Evolutionary conservation across 2,888 invertebrate species (phyloP).

Genomic region (Pinctada fucata): DNA sequence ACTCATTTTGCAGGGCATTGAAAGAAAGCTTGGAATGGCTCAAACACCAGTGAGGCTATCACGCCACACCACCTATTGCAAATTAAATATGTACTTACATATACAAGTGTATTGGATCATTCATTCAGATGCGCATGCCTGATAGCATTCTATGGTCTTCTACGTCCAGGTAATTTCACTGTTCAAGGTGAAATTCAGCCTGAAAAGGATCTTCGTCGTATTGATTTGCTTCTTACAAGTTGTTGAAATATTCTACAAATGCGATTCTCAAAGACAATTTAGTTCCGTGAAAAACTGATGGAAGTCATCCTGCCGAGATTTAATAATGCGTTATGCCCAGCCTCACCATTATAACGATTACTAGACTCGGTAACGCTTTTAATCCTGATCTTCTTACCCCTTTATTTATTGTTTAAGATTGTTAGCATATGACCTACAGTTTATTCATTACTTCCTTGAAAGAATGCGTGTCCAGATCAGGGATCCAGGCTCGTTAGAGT

Average conservation of each 20-base stretch:
- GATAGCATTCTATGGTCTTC: slow-evolving; percentile 15
- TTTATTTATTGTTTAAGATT: no score
- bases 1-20: neutral
- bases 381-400: no score
- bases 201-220: no score
- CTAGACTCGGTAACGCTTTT: neutral
- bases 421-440: neutral
- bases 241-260: slow-evolving; percentile 9
- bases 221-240: slow-evolving; percentile 12
- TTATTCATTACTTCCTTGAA: neutral
- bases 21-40: neutral
- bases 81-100: neutral
- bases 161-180: slow-evolving; percentile 12
- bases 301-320: slow-evolving; percentile 17
- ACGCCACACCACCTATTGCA: slow-evolving; percentile 14
- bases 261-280: slow-evolving; percentile 13
- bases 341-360: slow-evolving; percentile 7
- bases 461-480: no score
- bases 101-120: neutral
- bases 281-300: slow-evolving; percentile 3
- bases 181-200: neutral
- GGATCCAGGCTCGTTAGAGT: no score
- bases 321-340: slow-evolving; percentile 10
- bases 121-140: slow-evolving; percentile 13
- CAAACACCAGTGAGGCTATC: slow-evolving; percentile 10